Evolutionary conservation across 1,140 invertebrate species (phyloP).

Genomic region (Pachyrhynchus sulphureomaculatus): DNA sequence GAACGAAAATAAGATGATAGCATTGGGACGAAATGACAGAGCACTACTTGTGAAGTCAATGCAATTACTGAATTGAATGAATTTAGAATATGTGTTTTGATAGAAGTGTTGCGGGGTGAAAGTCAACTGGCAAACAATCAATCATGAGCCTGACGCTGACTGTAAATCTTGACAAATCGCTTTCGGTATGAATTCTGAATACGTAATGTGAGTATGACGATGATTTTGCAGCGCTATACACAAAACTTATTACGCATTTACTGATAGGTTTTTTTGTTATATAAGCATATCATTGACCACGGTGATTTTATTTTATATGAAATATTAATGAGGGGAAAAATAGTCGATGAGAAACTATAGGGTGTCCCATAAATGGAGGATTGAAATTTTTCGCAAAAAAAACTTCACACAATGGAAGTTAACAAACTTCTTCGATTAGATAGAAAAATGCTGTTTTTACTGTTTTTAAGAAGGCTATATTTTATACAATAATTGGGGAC

Average conservation of each 20-base stretch:
- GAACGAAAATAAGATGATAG: slow-evolving; percentile 25
- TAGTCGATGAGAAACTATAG: no score
- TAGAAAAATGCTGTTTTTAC: no score
- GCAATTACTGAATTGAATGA: slow-evolving; percentile 42
- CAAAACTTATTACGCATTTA: neutral
- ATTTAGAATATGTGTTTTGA: slow-evolving; percentile 46
- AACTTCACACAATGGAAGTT: no score
- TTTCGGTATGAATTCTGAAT: slow-evolving; percentile 44
- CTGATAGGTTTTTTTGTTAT: neutral
- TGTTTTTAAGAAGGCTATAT: no score
- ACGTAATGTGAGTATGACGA: slow-evolving; percentile 21
- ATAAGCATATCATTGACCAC: neutral
- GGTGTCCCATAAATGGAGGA: no score
- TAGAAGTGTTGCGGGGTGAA: slow-evolving; percentile 41
- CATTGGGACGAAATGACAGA: slow-evolving; percentile 32
- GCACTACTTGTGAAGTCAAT: slow-evolving; percentile 37
- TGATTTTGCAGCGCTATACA: slow-evolving; percentile 7
- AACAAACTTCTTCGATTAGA: no score
- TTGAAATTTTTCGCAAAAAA: no score
- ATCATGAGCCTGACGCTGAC: slow-evolving; percentile 39
- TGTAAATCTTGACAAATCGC: slow-evolving; percentile 49
- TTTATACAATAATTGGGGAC: no score
- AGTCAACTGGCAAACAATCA: slow-evolving; percentile 42
- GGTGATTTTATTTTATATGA: neutral
- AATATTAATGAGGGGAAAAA: no score